Evolutionary conservation across 2,113 vertebrate genomes (phyloP).

Genomic region (Microtus oregoni): DNA sequence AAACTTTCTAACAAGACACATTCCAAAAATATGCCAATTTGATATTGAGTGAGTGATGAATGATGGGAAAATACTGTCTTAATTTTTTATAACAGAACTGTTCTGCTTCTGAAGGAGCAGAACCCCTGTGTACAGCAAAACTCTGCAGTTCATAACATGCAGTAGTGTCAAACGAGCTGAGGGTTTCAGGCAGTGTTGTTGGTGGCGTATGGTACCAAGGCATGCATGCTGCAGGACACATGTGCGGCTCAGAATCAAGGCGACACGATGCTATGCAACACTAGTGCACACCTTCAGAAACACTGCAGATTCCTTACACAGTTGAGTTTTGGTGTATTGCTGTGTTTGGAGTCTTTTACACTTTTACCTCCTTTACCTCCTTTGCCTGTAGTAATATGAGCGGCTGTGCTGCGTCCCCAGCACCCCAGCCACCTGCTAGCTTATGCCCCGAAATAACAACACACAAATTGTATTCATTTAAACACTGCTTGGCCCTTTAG

Average conservation of each 20-base stretch:
- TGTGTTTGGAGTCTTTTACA: neutral
- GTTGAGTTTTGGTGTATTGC: neutral
- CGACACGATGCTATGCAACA: too few species aligned
- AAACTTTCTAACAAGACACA: neutral
- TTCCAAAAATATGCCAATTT: neutral
- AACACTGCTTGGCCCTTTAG: too few species aligned
- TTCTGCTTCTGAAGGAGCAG: neutral
- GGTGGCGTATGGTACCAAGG: neutral
- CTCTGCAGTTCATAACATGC: neutral
- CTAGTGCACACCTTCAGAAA: neutral
- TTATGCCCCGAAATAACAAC: too few species aligned
- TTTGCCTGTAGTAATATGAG: too few species aligned
- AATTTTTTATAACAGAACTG: neutral
- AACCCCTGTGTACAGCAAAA: neutral
- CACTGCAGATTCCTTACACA: neutral
- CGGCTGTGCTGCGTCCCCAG: too few species aligned
- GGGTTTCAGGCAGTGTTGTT: neutral
- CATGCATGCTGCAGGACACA: fast-evolving
- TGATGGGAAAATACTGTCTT: neutral
- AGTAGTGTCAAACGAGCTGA: neutral
- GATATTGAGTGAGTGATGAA: neutral
- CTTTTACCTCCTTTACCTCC: too few species aligned
- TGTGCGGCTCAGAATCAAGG: neutral
- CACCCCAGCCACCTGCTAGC: too few species aligned
- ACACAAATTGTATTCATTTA: too few species aligned